Evolutionary conservation across 2,113 vertebrate genomes (phyloP).

Genomic region (Noturus placidus): DNA sequence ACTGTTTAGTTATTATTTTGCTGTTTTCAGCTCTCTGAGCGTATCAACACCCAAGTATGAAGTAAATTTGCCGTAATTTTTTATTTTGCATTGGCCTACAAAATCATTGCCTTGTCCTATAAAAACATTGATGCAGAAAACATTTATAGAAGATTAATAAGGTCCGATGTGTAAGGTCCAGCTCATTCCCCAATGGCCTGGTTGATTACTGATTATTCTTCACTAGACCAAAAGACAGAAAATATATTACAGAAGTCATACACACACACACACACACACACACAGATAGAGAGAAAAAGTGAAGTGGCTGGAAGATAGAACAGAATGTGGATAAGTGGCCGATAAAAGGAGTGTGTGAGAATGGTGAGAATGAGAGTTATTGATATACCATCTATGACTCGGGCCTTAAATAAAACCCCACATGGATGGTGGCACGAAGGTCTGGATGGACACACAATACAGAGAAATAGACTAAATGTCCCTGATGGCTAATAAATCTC

Average conservation of each 20-base stretch:
- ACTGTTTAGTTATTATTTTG: neutral
- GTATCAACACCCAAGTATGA: neutral
- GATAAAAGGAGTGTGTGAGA: slow-evolving; percentile 26
- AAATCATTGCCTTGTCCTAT: neutral
- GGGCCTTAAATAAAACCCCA: slow-evolving; percentile 66
- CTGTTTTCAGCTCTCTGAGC: neutral
- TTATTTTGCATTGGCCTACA: neutral
- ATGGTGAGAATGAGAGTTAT: slow-evolving; percentile 33
- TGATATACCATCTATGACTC: slow-evolving; percentile 58
- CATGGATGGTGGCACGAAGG: slow-evolving; percentile 57
- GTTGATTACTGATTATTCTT: neutral
- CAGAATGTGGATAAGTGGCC: slow-evolving; percentile 9
- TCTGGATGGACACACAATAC: slow-evolving; percentile 43
- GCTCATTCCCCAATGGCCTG: neutral
- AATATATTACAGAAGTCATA: neutral
- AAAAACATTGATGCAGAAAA: neutral
- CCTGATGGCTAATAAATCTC: slow-evolving; percentile 71
- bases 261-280: neutral
- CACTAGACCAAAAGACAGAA: neutral
- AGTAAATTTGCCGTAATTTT: neutral
- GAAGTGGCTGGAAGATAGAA: slow-evolving; percentile 27
- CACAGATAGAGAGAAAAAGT: slow-evolving; percentile 27
- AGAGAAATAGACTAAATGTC: slow-evolving; percentile 60
- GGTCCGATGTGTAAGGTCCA: neutral
- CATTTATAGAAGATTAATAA: neutral